Conservation (phyloP, 2,888 invertebrate species). For the Aphodius granarius region DNA sequence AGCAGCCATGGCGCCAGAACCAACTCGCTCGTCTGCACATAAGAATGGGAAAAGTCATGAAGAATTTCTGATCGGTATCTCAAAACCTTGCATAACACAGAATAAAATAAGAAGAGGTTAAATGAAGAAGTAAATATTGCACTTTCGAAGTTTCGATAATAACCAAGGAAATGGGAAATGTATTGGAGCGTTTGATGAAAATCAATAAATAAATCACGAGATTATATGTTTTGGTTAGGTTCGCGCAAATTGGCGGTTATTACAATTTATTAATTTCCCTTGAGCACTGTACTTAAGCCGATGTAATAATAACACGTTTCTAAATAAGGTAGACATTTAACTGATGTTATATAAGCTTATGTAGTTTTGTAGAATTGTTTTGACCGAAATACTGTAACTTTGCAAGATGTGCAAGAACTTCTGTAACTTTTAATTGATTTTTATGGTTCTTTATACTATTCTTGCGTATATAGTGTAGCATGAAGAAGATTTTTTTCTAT, state of each 20-base stretch:
- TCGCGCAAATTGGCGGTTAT: slow-evolving; percentile 4
- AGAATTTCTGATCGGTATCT: not conserved
- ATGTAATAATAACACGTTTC: not conserved
- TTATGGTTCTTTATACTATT: no score
- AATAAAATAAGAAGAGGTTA: not conserved
- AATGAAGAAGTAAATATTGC: not conserved
- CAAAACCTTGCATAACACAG: not conserved
- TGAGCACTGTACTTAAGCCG: not conserved
- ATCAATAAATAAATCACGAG: slow-evolving; percentile 2
- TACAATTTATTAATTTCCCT: slow-evolving; percentile 6
- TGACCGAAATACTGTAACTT: no score
- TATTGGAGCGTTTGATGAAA: not conserved
- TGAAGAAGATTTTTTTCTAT: no score
- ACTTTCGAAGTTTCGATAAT: not conserved
- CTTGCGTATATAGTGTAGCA: no score
- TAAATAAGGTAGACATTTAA: not conserved
- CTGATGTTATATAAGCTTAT: slow-evolving; percentile 1
- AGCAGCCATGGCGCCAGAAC: slow-evolving; percentile 2
- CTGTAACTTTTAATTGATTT: no score
- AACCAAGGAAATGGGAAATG: not conserved
- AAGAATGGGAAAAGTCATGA: not conserved
- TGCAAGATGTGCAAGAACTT: no score
- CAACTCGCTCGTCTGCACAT: not conserved
- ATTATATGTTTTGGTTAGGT: not conserved
- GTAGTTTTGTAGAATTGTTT: not conserved